A percentile compares a stretch with the other conserved stretches of the same genome.
phyloP scores from a whole-genome alignment of 2,888 invertebrate species.

The Euphydryas editha region DNA sequence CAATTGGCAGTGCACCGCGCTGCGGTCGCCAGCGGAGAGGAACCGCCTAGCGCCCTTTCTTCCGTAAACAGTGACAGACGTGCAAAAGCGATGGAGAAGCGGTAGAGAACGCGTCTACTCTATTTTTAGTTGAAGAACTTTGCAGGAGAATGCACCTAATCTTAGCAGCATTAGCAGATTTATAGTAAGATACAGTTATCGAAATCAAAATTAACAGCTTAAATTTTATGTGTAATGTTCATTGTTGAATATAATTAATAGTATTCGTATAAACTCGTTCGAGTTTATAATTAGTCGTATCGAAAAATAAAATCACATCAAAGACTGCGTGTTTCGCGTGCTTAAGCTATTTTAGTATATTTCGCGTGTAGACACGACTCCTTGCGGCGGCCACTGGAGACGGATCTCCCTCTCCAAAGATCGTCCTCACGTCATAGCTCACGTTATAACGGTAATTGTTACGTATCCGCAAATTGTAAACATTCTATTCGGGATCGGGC shows the following conservation, averaged over 20 bases:
- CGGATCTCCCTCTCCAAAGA: neutral
- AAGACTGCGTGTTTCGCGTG: conserved; percentile 46
- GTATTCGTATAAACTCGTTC: neutral
- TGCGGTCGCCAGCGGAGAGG: conserved; percentile 1
- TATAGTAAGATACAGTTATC: neutral
- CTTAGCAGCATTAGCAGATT: neutral
- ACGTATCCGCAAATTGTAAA: conserved; percentile 38
- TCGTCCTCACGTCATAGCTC: conserved; percentile 1
- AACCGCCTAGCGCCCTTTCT: neutral
- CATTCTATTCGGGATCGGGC: conserved; percentile 27
- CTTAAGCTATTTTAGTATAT: conserved; percentile 38
- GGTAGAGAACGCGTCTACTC: neutral
- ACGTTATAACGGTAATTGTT: conserved; percentile 16
- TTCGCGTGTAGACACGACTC: conserved; percentile 24
- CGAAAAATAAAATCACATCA: conserved; percentile 49
- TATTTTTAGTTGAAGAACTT: conserved; percentile 6
- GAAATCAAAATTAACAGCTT: neutral
- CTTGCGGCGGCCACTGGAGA: conserved; percentile 9
- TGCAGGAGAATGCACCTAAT: neutral
- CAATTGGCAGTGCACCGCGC: conserved; percentile 16
- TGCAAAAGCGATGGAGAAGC: neutral
- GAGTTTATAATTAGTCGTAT: conserved; percentile 50
- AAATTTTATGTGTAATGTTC: neutral
- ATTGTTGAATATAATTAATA: too few relatives aligned
- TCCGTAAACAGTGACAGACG: neutral